Evolutionary conservation across 2,888 invertebrate species (phyloP), one percentile per base, ranked within the genome.

Genomic region (Tiphia femorata): DNA sequence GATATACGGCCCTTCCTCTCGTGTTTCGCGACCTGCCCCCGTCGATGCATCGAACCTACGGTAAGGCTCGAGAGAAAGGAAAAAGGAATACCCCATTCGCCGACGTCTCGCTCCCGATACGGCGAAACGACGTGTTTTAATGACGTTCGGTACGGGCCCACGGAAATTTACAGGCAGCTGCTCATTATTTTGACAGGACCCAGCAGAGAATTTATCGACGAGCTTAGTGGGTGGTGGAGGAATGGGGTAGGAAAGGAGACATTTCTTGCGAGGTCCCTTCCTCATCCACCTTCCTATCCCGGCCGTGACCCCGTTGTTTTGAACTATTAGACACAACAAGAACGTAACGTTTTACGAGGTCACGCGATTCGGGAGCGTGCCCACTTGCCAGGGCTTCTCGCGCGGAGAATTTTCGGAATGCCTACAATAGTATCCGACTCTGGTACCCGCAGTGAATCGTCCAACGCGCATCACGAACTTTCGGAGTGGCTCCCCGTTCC

Each of bases 251-350:
- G 17, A 14, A 49, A 8, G 21, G 12, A 37, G 7, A 8, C n/a
- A n/a, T n/a, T n/a, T n/a, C 12, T n/a, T 33, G 12, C 12, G 14
- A 37, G 61, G 48, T 43, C n/a, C n/a, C n/a, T n/a, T n/a, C n/a
- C n/a, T n/a, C n/a, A n/a, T n/a, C n/a, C n/a, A n/a, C n/a, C n/a
- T n/a, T n/a, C n/a, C n/a, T n/a, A n/a, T n/a, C n/a, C 21, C 37
- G 14, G 29, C 33, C 37, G 16, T 14, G 38, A 43, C 63, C 54
- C 47, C 59, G 65, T 69, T 72, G 68, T 76, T 75, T 74, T 73
- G 56, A 71, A 58, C 77, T 77, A 79, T 78, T 77, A 76, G 76
- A 77, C 73, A 72, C 73, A 79, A 78, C 76, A 78, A 73, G 61
- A 20, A 30, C n/a, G 17, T 43, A 53, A 29, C 43, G 35, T n/a